phyloP scores from a whole-genome alignment of 2,888 invertebrate species.

The Abrostola triplasia region DNA sequence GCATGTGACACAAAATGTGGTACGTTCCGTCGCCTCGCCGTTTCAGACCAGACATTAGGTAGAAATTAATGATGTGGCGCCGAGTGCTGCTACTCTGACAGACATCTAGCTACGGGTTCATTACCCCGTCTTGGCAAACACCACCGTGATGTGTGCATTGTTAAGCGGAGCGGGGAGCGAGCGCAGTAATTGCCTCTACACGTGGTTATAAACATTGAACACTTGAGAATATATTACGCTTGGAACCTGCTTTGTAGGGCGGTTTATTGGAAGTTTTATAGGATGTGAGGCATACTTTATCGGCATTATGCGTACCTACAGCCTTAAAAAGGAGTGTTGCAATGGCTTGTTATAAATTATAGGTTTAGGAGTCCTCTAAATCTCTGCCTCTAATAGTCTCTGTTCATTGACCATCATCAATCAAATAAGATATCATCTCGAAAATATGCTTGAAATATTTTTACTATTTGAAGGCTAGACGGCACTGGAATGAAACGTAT shows the following conservation, averaged over 20 bases:
- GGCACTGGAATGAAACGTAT: neutral
- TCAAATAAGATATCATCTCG: too few relatives aligned
- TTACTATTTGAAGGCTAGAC: too few relatives aligned
- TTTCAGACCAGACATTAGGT: conserved; percentile 80
- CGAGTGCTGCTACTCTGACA: conserved; percentile 71
- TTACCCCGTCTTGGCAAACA: conserved; percentile 69
- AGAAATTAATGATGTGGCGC: conserved; percentile 83
- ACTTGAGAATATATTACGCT: neutral
- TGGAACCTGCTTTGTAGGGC: neutral
- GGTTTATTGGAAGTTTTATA: too few relatives aligned
- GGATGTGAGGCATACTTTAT: neutral
- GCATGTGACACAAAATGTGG: conserved; percentile 75
- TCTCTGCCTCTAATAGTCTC: too few relatives aligned
- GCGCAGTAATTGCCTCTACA: conserved; percentile 10
- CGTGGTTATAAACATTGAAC: conserved; percentile 11
- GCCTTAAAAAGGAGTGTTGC: too few relatives aligned
- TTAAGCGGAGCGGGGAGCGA: conserved; percentile 13
- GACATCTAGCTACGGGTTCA: conserved; percentile 71
- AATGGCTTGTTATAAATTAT: too few relatives aligned
- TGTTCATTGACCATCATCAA: too few relatives aligned
- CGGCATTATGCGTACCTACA: too few relatives aligned
- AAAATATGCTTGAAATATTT: too few relatives aligned
- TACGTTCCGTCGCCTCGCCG: conserved; percentile 68
- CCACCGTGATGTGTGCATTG: conserved; percentile 18
- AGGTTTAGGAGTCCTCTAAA: too few relatives aligned